Evolutionary conservation across 2,888 invertebrate species (phyloP).

Genomic region (Andrena bucephala): DNA sequence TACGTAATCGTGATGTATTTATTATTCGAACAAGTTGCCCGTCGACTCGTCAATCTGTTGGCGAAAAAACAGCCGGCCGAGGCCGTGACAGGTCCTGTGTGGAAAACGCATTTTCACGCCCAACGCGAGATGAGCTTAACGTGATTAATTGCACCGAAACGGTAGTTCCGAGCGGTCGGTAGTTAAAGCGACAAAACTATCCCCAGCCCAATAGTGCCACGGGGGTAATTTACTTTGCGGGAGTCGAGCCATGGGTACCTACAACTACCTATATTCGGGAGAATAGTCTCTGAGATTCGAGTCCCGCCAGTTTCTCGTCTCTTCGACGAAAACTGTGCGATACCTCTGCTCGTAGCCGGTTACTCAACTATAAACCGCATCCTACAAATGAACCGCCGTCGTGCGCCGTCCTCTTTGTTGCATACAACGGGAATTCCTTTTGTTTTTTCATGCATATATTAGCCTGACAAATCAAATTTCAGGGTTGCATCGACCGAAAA

Average conservation of each 20-base stretch:
- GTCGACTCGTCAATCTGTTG: constrained; percentile 42
- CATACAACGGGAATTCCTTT: not conserved
- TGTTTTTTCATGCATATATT: not conserved
- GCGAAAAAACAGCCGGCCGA: constrained; percentile 38
- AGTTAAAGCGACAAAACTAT: constrained; percentile 51
- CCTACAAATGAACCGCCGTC: constrained; percentile 3
- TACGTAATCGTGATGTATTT: constrained; percentile 46
- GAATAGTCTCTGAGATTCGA: constrained; percentile 24
- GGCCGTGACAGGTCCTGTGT: constrained; percentile 7
- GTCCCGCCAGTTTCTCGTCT: not conserved
- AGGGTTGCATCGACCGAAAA: not conserved
- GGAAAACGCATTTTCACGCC: constrained; percentile 45
- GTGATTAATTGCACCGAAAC: constrained; percentile 59
- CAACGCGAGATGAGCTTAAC: constrained; percentile 35
- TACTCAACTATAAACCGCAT: constrained; percentile 5
- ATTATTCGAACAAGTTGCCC: constrained; percentile 49
- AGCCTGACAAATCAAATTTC: constrained; percentile 12
- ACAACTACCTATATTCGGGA: not conserved
- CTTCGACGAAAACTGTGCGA: constrained; percentile 2
- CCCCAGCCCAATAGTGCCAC: constrained; percentile 24
- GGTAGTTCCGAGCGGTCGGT: constrained; percentile 21
- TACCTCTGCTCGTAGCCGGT: constrained; percentile 1
- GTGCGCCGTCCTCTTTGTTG: not conserved
- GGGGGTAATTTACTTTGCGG: constrained; percentile 63
- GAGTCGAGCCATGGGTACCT: constrained; percentile 36